phyloP scores from a whole-genome alignment of 2,797 vertebrate species.

The Mergus octosetaceus region DNA sequence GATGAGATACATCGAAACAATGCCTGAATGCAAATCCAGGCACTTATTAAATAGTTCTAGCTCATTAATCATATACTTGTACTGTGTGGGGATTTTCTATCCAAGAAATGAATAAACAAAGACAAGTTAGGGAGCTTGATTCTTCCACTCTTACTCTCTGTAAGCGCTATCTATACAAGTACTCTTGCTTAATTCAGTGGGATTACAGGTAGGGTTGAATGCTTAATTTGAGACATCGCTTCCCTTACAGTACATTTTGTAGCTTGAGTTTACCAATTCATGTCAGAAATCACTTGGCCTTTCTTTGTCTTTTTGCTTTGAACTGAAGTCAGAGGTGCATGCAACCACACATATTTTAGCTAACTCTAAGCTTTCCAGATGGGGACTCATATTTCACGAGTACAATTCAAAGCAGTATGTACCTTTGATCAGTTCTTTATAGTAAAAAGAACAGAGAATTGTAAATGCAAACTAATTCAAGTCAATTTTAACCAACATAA shows the following conservation, averaged over 20 bases:
- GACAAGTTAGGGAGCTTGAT: not conserved
- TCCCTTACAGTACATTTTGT: not conserved
- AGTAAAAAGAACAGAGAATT: not conserved
- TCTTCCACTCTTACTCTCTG: not conserved
- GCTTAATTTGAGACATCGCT: not conserved
- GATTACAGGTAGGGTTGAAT: not conserved
- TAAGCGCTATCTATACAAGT: not conserved
- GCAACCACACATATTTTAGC: constrained; percentile 30
- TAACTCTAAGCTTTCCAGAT: constrained; percentile 30
- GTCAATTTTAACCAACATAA: not conserved
- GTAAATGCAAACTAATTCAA: constrained; percentile 22
- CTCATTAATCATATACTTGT: not conserved
- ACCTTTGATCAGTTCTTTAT: constrained; percentile 30
- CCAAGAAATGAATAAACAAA: not conserved
- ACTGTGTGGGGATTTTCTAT: not conserved
- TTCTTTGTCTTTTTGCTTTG: constrained; percentile 14
- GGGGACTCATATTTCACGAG: constrained; percentile 22
- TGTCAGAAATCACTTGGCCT: not conserved
- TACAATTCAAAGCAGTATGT: constrained; percentile 34
- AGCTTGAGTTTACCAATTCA: not conserved
- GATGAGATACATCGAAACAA: accelerated
- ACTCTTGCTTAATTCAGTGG: not conserved
- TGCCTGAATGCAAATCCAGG: not conserved
- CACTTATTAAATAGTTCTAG: not conserved
- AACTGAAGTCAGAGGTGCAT: constrained; percentile 18